A percentile compares a stretch with the other conserved stretches of the same genome.
Evolutionary conservation across 2,113 vertebrate species (phyloP).

Genomic region (Leptosomus discolor): DNA sequence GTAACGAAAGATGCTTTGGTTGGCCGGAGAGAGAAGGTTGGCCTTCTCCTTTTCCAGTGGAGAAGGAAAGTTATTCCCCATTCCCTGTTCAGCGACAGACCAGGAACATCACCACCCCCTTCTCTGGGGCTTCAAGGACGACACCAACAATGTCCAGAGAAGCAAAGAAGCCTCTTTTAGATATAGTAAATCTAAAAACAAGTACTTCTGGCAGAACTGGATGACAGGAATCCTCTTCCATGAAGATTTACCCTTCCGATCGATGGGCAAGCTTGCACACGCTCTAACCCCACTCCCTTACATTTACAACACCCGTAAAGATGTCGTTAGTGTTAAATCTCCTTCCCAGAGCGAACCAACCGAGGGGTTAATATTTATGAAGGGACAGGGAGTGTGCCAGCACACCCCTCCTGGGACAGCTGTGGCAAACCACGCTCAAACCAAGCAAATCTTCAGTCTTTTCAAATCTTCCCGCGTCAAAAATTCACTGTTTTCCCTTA

Average conservation of each 20-base stretch:
- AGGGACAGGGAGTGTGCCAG: neutral
- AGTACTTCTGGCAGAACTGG: neutral
- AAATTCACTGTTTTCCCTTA: neutral
- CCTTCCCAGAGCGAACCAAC: neutral
- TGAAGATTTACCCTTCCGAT: neutral
- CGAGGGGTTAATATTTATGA: neutral
- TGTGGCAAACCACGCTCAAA: neutral
- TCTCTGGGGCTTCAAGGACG: neutral
- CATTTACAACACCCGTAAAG: neutral
- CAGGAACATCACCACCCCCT: neutral
- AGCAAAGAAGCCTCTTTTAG: neutral
- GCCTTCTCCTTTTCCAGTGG: neutral
- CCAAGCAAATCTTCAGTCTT: neutral
- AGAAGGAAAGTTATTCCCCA: neutral
- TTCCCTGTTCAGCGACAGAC: neutral
- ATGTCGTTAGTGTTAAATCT: neutral
- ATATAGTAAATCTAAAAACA: neutral
- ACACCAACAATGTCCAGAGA: neutral
- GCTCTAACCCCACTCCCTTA: neutral
- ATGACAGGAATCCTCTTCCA: neutral
- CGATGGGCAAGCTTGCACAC: neutral
- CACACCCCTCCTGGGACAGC: neutral
- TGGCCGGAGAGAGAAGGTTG: rapidly evolving
- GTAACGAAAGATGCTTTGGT: neutral
- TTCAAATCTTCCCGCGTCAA: neutral